Base-by-base conservation (phyloP, 2,888 invertebrate genomes). In the Ptychoptera contaminata region DNA sequence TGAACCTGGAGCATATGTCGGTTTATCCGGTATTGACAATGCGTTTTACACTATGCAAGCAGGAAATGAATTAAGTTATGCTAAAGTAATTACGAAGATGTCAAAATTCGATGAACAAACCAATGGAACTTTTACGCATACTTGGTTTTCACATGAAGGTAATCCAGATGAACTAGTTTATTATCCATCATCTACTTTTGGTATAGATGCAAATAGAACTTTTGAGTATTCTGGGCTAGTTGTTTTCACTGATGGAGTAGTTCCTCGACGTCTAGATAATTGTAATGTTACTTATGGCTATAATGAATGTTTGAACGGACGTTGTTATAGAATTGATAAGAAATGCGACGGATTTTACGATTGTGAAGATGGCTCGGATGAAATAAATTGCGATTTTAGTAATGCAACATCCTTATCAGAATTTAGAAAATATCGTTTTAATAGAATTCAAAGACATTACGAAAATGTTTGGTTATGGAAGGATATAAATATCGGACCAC, bases 391-490 rank as follows among this genome's bases (percentile, higher is more conserved):
- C 72, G 62, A 67, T 59, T 62, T 48, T 29, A 74, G 76, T 48
- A 79, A 80, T 53, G 70, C 69, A 34, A 82, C 82, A 8, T 81
- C 83, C 49, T 61, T 88, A 50, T 57, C 72, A 0, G 68, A 77
- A 54, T 91, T 85, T 70, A 72, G 88, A 50, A 84, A 86, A 61
- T 65, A 64, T 52, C 75, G 92, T 2, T 88, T 88, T 62, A 93
- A 87, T 65, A 76, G 90, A 47, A 77, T 92, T 47, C 82, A 86
- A 58, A 73, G 93, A 0, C 86, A 91, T 59, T 94, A 92, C 65
- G 90, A 92, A 56, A 91, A 92, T 64, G 84, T 86, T 46, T 96
- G 94, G 94, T 67, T 93, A 44, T 96, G 94, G 94, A 79, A 81
- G 49, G 93, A 93, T 66, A 79, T 88, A 43, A 91, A 91, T 63